Evolutionary conservation across 23 tunicate species (phyloP), one percentile per base, ranked within the genome.

Genomic region (Diplosoma virens): DNA sequence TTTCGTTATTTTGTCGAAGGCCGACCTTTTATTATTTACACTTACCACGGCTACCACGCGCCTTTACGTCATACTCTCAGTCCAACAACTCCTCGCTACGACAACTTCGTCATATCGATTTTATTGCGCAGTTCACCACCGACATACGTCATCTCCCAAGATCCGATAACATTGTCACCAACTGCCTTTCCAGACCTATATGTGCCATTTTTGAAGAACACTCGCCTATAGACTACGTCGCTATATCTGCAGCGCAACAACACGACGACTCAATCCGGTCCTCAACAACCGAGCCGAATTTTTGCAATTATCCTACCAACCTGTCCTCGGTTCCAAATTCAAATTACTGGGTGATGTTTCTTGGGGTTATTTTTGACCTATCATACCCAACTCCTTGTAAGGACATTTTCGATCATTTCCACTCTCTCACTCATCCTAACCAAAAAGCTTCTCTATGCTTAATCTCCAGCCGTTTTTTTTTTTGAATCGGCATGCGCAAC

Each of bases 351-450:
- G 75, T 17, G 83, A 79, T 26, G 25, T 48, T 6, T 65, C 75
- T 7, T 3, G 33, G 22, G 64, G 64, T 1, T 17, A 14, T 18
- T 65, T 65, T 26, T 24, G 75, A 1, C 83, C 64, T 5, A 18
- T 79, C 0, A 47, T 79, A 1, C 83, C 83, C 6, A 1, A 24
- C 1, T 3, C 11, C 9, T 65, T 34, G 82, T 17, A 28, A 45
- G 29, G 16, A 14, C 2, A 73, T 37, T 5, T 78, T 78, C 35
- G 58, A 34, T 3, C 2, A 17, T 11, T 22, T 78, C 14, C 73
- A 78, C 27, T 9, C 29, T 5, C 33, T 64, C 16, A 14, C 82
- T 9, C 82, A 79, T 48, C 83, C 83, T 23, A 75, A 75, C 16
- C 16, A 59, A 1, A 77, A 60, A 60, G 71, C 32, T 17, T 23